A percentile compares a stretch with the other conserved stretches of the same genome.
phyloP scores from a whole-genome alignment of 2,888 invertebrate species.

The Drosophila phalerata region DNA sequence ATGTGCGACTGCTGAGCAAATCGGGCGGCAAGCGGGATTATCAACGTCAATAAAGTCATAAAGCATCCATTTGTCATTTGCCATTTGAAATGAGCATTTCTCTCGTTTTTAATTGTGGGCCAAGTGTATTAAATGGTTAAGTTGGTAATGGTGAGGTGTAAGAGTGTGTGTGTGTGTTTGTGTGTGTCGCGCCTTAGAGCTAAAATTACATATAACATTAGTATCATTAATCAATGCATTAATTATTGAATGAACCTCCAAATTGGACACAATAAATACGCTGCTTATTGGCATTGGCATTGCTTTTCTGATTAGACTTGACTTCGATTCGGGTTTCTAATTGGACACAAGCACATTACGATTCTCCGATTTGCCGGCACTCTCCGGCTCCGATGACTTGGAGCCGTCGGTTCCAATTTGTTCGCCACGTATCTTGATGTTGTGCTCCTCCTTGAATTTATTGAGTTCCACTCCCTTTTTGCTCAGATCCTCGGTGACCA shows the following conservation, averaged over 20 bases:
- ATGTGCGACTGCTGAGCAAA: slow-evolving; percentile 91
- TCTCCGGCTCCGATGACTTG: slow-evolving; percentile 67
- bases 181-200: slow-evolving; percentile 70
- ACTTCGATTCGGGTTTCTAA: slow-evolving; percentile 45
- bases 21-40: slow-evolving; percentile 89
- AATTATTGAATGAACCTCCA: slow-evolving; percentile 51
- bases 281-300: slow-evolving; percentile 46
- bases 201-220: slow-evolving; percentile 78
- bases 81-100: slow-evolving; percentile 32
- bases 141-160: background rate
- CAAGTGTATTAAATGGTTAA: slow-evolving; percentile 33
- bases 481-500: slow-evolving; percentile 92
- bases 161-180: slow-evolving; percentile 27
- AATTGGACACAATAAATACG: slow-evolving; percentile 67
- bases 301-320: slow-evolving; percentile 2
- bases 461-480: slow-evolving; percentile 96
- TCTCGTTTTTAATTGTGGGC: slow-evolving; percentile 62
- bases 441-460: slow-evolving; percentile 95
- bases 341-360: slow-evolving; percentile 87
- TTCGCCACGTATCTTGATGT: slow-evolving; percentile 93
- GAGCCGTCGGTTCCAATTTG: slow-evolving; percentile 85
- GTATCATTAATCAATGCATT: slow-evolving; percentile 67
- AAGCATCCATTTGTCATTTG: slow-evolving; percentile 41
- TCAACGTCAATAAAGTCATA: slow-evolving; percentile 64
- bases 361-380: slow-evolving; percentile 83